Evolutionary conservation across 1,140 invertebrate species (phyloP), one percentile per base, ranked within the genome.

Genomic region (Temnothorax longispinosus): DNA sequence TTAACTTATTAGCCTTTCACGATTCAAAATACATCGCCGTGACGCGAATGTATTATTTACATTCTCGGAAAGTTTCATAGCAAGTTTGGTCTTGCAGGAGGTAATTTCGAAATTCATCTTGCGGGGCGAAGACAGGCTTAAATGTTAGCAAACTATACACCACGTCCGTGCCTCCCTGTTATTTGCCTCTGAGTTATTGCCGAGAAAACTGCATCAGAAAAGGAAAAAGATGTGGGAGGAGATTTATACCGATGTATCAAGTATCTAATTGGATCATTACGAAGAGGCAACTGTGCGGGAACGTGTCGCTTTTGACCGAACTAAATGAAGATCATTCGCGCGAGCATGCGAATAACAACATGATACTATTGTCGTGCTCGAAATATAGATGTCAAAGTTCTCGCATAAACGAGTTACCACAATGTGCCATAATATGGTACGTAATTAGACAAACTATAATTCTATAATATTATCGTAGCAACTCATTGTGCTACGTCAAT

Each of bases 201-300:
- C 56, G 8, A 77, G 21, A 77, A 77, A 77, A 77, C 41, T 32
- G 11, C 52, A 75, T 21, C 18, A 15, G 35, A 75, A 75, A 56
- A 75, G 52, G 11, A 3, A 11, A 7, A 56, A 6, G 11, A 38
- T 38, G 32, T 13, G 32, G n/a, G 13, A 41, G 21, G 4, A 62
- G 15, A 77, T 77, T 77, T 64, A 77, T 64, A 47, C 47, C 21
- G 38, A 64, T 62, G 18, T 32, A 56, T 27, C 27, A n/a, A 8
- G 41, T 62, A 44, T 77, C n/a, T 35, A 77, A 64, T 47, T 77
- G 56, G 15, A 77, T 44, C 56, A n/a, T 77, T 77, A 56, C 52
- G 6, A n/a, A 76, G 35, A 8, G 38, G 15, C 35, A 76, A 54
- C 15, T 13, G 11, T 11, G 52, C 18, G 18, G 50, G 38, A 65